Percentiles rank a stretch among this genome's conserved stretches.
These are phyloP conservation scores for Brenthis daphne DNA, from an alignment of 2,888 invertebrate genomes.

Conservation along the genomic window DNA sequence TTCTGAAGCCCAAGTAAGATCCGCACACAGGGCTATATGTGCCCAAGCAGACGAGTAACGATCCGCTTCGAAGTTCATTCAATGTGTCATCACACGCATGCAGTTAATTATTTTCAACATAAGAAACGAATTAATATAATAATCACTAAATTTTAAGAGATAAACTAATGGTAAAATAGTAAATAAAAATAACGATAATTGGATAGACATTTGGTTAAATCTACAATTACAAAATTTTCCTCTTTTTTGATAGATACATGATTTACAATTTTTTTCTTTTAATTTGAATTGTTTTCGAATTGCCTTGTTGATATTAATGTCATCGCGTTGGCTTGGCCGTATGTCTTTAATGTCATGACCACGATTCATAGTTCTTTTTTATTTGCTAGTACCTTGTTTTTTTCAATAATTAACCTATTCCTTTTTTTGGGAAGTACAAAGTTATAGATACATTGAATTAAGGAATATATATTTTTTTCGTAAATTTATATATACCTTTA, in stretches of 20 bases:
- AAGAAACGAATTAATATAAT: constrained; percentile 72
- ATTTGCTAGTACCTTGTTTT: too few species aligned
- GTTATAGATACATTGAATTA: too few species aligned
- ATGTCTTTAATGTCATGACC: constrained; percentile 32
- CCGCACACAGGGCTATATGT: constrained; percentile 79
- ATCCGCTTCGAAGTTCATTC: constrained; percentile 81
- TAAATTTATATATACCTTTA: not conserved
- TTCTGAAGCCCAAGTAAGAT: constrained; percentile 77
- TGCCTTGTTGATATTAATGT: constrained; percentile 59
- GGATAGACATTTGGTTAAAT: constrained; percentile 79
- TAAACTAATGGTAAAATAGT: constrained; percentile 75
- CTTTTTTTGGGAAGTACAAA: too few species aligned
- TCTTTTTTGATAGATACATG: constrained; percentile 77
- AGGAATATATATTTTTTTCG: too few species aligned
- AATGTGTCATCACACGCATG: constrained; percentile 77
- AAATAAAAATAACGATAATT: constrained; percentile 79
- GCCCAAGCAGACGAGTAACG: constrained; percentile 76
- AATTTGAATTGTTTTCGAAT: constrained; percentile 77
- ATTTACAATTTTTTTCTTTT: constrained; percentile 68
- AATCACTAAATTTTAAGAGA: constrained; percentile 74
- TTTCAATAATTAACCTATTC: too few species aligned
- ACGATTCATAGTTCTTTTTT: not conserved
- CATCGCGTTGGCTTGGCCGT: constrained; percentile 65
- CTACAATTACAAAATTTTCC: constrained; percentile 79
- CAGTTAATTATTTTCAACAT: constrained; percentile 71